phyloP scores from a whole-genome alignment of 2,888 invertebrate genomes.

The Oscheius myriophilus region DNA sequence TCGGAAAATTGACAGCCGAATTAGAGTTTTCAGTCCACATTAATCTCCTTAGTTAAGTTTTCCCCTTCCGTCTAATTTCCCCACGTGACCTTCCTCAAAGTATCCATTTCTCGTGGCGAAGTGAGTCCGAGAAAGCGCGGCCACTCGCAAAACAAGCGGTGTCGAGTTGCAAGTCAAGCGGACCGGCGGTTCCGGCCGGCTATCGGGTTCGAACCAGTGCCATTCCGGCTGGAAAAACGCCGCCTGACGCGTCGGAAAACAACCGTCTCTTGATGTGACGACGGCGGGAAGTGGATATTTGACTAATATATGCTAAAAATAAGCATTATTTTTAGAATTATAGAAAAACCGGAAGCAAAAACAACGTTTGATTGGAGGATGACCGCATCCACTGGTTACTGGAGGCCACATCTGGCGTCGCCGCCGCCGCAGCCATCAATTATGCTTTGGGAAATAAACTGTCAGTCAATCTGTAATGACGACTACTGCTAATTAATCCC shows the following conservation, averaged over 20 bases:
- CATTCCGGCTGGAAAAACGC: no score
- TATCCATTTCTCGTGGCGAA: background rate
- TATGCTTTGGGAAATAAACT: conserved; percentile 27
- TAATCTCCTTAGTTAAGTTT: no score
- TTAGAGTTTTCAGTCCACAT: no score
- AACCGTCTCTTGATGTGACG: no score
- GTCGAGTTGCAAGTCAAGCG: conserved; percentile 25
- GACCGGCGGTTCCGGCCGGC: background rate
- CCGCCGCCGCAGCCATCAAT: conserved; percentile 18
- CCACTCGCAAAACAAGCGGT: conserved; percentile 23
- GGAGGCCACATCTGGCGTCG: conserved; percentile 24
- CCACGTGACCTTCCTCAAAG: background rate
- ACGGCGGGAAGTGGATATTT: no score
- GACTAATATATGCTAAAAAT: no score
- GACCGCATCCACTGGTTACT: conserved; percentile 19
- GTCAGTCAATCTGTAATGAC: conserved; percentile 25
- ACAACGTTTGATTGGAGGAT: background rate
- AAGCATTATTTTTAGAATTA: background rate
- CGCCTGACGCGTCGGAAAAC: no score
- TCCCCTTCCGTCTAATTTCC: no score
- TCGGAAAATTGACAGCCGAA: no score
- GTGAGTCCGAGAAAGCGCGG: conserved; percentile 5
- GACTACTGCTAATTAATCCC: conserved; percentile 23
- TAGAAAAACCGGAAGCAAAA: background rate
- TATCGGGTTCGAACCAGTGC: conserved; percentile 6